Base-by-base conservation (phyloP, 2,888 invertebrate genomes). In the Pocota personata region DNA sequence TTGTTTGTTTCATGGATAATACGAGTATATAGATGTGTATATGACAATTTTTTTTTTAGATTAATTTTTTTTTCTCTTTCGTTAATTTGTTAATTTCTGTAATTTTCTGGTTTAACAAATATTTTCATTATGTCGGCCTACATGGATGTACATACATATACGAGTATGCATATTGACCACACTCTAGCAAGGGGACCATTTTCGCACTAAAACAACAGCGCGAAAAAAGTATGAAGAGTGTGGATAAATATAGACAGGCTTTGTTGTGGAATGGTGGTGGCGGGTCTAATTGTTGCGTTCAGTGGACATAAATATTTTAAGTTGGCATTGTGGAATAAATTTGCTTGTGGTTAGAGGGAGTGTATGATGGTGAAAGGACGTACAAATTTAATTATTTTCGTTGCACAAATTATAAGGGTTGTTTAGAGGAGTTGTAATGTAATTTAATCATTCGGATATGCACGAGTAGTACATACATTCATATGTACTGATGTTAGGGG, bases 341-440 rank as follows among this genome's bases (percentile, higher is more conserved):
- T 58, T 67, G 37, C 43, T 10, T 58, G 77, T 14, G 40, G 60
- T 32, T 57, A 14, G 19, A 1, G 37, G 19, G 19, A 40, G 43
- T 62, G 12, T 30, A 55, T 64, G 24, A 55, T 32, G 43, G 32
- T 24, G 43, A 32, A 46, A 67, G 67, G 77, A 67, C 69, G 69
- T 52, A 16, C 50, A 55, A 77, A 69, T 62, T 77, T 77, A 77
- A 77, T 77, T 77, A 77, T 69, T 69, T 77, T 57, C 50, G 67
- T 21, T 69, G 58, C 60, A 43, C 69, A 77, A 60, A 60, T 43
- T 60, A 60, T 60, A 21, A 67, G 76, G 58, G 58, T 60, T 77
- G 66, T 60, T 76, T 37, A 57, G 35, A 37, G 58, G 37, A 32
- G 48, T 32, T 16, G 27, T 19, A 27, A 73, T 73, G 52, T 32